A percentile compares a stretch with the other conserved stretches of the same genome.
These are phyloP conservation scores for Megaleporinus macrocephalus DNA, from an alignment of 2,113 vertebrate genomes.

Conservation along the genomic window DNA sequence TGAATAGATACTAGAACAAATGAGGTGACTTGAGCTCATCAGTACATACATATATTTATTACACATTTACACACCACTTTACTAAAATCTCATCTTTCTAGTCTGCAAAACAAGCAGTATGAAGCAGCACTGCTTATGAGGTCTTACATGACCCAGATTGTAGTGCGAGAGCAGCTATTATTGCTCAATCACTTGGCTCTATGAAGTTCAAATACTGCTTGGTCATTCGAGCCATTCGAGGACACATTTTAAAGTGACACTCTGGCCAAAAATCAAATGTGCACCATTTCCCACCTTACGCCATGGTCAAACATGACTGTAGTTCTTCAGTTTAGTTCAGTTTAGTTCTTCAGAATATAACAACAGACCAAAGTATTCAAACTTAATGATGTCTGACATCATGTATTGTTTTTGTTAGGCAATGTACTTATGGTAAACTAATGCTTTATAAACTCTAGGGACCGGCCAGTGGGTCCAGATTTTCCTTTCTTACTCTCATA, in stretches of 20 bases:
- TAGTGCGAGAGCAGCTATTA: not conserved
- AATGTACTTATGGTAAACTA: no score
- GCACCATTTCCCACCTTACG: not conserved
- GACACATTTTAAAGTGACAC: not conserved
- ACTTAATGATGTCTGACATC: no score
- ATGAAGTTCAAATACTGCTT: not conserved
- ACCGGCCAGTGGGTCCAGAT: no score
- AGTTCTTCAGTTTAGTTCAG: no score
- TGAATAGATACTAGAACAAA: no score
- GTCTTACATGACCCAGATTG: constrained; percentile 16
- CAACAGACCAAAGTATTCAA: no score
- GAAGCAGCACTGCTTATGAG: not conserved
- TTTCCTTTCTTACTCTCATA: no score
- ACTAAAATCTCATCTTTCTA: not conserved
- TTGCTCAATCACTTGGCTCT: constrained; percentile 35
- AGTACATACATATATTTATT: not conserved
- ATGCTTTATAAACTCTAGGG: no score
- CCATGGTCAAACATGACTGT: no score
- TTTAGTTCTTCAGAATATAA: no score
- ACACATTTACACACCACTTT: not conserved
- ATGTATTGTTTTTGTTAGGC: no score
- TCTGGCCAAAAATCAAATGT: not conserved
- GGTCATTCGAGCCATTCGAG: not conserved
- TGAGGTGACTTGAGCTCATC: no score
- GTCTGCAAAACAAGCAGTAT: constrained; percentile 7